Evolutionary conservation across 2,113 vertebrate genomes (phyloP), one percentile per base, ranked within the genome.

Genomic region (Pachyramphus minor): DNA sequence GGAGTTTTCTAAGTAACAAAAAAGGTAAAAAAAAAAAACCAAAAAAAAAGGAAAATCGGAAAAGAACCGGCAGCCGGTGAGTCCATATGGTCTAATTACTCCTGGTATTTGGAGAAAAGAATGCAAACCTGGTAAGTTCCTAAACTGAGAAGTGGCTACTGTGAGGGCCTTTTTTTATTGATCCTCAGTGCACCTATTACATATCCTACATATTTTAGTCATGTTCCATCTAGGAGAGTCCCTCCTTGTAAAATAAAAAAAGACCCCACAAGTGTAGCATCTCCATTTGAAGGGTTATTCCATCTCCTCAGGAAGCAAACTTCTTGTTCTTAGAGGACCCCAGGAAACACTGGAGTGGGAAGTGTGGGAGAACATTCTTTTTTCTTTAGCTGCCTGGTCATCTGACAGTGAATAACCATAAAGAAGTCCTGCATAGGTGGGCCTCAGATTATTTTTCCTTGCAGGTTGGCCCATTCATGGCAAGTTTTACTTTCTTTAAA

Each of bases 41-140:
- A 50, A 85, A 73, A 76, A 84, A 17, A 7, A 42, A 58, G 30
- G 44, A 84, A 55, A 91, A 83, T 41, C 11, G 80, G 74, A 33
- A 28, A 80, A 89, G 45, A 96, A 39, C 93, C 97, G 97, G 93
- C 96, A 93, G 20, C 37, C 35, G 81, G 78, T 89, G 73, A 37
- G 84, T 95, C 98, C 97, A 97, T 98, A 97, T 98, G 97, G 87
- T 81, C 96, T 93, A 89, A 96, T 97, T 96, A 95, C 93, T 97
- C 86, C 95, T 97, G 92, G 82, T 97, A 80, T 97, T 98, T 95
- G 97, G 80, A 92, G 96, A 87, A 77, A 96, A 87, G 81, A 69
- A 60, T 87, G 44, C 45, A 95, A 97, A 96, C 96, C 96, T 97
- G 92, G 73, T 87, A 95, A 96, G 84, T 95, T 94, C 59, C 82